Conservation (phyloP, 2,888 invertebrate species). For the Caenorhabditis virilis region DNA sequence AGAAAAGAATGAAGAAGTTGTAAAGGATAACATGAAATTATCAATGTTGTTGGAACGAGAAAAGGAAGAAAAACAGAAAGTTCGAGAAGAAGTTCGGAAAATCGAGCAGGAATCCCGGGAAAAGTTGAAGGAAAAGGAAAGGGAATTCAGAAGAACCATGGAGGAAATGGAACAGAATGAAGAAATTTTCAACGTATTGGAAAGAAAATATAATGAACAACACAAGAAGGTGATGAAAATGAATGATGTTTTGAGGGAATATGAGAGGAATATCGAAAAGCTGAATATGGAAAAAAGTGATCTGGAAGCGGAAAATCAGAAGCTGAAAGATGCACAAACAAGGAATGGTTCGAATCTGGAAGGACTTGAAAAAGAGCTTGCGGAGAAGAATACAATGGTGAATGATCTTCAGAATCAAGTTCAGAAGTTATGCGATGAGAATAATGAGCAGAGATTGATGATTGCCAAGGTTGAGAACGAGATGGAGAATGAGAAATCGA, state of each 20-base stretch:
- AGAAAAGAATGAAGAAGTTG: slow-evolving; percentile 19
- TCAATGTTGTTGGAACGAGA: slow-evolving; percentile 17
- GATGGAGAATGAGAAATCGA: slow-evolving; percentile 41
- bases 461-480: slow-evolving; percentile 42
- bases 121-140: slow-evolving; percentile 35
- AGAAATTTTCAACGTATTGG: slow-evolving; percentile 59
- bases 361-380: slow-evolving; percentile 39
- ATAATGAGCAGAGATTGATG: slow-evolving; percentile 27
- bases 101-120: neutral
- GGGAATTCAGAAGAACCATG: slow-evolving; percentile 43
- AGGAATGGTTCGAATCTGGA: slow-evolving; percentile 36
- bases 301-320: slow-evolving; percentile 43
- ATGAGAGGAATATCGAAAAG: slow-evolving; percentile 54
- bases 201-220: slow-evolving; percentile 63
- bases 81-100: neutral
- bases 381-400: slow-evolving; percentile 38
- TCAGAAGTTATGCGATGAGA: slow-evolving; percentile 41
- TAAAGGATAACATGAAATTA: slow-evolving; percentile 34
- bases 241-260: slow-evolving; percentile 54
- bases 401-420: slow-evolving; percentile 47
- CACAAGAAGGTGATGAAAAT: slow-evolving; percentile 63
- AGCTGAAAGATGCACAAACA: slow-evolving; percentile 39
- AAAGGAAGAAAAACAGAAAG: slow-evolving; percentile 20
- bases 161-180: slow-evolving; percentile 62
- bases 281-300: slow-evolving; percentile 54